Percentiles rank a stretch among this genome's conserved stretches.
phyloP scores from a whole-genome alignment of 2,113 vertebrate species.

The Ageneiosus marmoratus region DNA sequence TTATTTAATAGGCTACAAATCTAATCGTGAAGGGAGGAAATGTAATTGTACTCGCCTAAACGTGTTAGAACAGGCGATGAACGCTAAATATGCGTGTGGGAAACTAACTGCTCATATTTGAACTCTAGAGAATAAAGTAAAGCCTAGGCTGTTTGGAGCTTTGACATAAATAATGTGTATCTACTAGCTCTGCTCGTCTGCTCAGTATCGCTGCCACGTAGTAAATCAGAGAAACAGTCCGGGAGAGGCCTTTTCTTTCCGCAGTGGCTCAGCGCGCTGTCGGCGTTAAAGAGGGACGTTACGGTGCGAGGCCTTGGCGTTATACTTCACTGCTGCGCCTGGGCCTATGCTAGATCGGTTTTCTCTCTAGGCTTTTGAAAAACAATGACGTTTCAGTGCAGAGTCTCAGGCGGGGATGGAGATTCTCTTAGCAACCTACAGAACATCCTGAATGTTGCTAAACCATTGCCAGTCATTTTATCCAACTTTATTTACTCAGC shows the following conservation, averaged over 20 bases:
- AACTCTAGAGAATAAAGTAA: neutral
- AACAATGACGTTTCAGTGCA: neutral
- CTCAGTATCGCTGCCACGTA: constrained; percentile 42
- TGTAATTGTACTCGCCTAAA: neutral
- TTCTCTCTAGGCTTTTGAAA: neutral
- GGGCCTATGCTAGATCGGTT: neutral
- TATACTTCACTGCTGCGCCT: neutral
- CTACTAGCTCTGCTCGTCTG: constrained; percentile 27
- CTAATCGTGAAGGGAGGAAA: neutral
- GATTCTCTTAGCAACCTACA: neutral
- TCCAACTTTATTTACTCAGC: neutral
- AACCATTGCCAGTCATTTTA: neutral
- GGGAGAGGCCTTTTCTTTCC: neutral
- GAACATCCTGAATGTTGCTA: neutral
- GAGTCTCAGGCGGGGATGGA: neutral
- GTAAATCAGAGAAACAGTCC: constrained; percentile 35
- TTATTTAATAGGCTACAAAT: neutral
- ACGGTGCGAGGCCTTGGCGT: neutral
- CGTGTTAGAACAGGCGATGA: neutral
- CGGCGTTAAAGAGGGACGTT: constrained; percentile 7
- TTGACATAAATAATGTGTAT: constrained; percentile 18
- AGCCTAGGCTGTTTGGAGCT: constrained; percentile 18
- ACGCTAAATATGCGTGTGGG: no score
- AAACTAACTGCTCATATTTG: neutral
- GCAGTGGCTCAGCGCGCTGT: constrained; percentile 12